Conservation (phyloP, 1,140 invertebrate species). For the Acromyrmex heyeri region DNA sequence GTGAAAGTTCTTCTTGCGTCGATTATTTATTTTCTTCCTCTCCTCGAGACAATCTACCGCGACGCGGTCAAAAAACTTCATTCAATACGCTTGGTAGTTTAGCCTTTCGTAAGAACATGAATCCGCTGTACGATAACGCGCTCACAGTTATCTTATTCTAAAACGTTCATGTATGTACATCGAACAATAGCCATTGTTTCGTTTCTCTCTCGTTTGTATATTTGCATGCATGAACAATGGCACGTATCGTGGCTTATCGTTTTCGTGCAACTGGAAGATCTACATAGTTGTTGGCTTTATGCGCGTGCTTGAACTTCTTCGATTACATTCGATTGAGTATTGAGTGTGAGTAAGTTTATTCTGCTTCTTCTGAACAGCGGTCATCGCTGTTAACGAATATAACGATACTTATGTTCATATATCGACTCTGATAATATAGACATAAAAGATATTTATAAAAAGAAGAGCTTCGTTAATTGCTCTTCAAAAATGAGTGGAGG, state of each 20-base stretch:
- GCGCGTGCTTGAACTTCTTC: background rate
- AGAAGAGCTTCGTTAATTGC: slow-evolving; percentile 41
- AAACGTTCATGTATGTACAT: slow-evolving; percentile 27
- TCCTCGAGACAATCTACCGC: slow-evolving; percentile 11
- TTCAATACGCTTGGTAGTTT: slow-evolving; percentile 44
- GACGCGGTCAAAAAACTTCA: background rate
- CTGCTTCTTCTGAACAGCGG: background rate
- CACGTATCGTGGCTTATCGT: background rate
- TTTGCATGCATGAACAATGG: background rate
- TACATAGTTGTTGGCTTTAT: background rate
- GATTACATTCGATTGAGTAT: background rate
- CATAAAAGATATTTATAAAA: background rate
- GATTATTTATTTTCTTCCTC: background rate
- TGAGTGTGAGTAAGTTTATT: background rate
- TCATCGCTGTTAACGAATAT: background rate
- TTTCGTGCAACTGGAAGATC: slow-evolving; percentile 7
- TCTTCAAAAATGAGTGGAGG: slow-evolving; percentile 19
- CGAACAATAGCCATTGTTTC: slow-evolving; percentile 31
- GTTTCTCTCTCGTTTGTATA: slow-evolving; percentile 35
- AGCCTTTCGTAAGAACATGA: background rate
- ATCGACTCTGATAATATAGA: slow-evolving; percentile 34
- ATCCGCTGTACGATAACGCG: slow-evolving; percentile 3
- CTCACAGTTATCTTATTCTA: slow-evolving; percentile 37
- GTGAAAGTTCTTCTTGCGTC: slow-evolving; percentile 81
- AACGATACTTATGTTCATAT: slow-evolving; percentile 47